Conservation (phyloP, 2,888 invertebrate genomes). For the Orthosia incerta region DNA sequence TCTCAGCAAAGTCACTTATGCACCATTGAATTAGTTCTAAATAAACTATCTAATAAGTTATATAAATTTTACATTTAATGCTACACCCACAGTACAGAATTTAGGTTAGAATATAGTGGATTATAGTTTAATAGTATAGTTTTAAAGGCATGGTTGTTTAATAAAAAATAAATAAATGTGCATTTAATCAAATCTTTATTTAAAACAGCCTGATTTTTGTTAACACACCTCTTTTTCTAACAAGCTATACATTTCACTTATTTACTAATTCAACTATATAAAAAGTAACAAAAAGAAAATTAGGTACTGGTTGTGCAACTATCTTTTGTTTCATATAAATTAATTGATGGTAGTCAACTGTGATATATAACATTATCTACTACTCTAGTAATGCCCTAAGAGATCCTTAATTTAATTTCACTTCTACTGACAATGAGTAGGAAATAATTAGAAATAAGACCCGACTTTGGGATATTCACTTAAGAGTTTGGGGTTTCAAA, state of each 20-base stretch:
- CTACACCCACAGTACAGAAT: not conserved
- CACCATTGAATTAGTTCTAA: slow-evolving; percentile 13
- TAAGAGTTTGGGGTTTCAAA: slow-evolving; percentile 3
- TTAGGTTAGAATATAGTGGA: not conserved
- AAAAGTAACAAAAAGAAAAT: slow-evolving; percentile 70
- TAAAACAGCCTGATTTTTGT: slow-evolving; percentile 69
- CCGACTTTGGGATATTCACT: not conserved
- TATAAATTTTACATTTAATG: not conserved
- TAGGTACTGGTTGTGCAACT: slow-evolving; percentile 23
- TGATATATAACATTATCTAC: slow-evolving; percentile 8
- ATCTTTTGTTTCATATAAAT: slow-evolving; percentile 27
- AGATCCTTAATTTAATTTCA: slow-evolving; percentile 8
- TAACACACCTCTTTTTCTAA: slow-evolving; percentile 64
- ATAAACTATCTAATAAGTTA: slow-evolving; percentile 21
- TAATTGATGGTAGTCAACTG: slow-evolving; percentile 9
- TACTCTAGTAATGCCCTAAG: slow-evolving; percentile 25
- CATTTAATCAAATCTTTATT: slow-evolving; percentile 69
- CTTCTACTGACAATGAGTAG: not conserved
- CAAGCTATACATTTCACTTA: slow-evolving; percentile 76
- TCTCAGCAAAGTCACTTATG: not conserved
- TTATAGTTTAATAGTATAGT: not conserved
- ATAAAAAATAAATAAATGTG: slow-evolving; percentile 50
- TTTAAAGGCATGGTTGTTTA: slow-evolving; percentile 1
- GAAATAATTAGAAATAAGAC: not conserved
- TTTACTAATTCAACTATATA: slow-evolving; percentile 70